Evolutionary conservation across 2,888 invertebrate genomes (phyloP), one percentile per base, ranked within the genome.

Genomic region (Erannis defoliaria): DNA sequence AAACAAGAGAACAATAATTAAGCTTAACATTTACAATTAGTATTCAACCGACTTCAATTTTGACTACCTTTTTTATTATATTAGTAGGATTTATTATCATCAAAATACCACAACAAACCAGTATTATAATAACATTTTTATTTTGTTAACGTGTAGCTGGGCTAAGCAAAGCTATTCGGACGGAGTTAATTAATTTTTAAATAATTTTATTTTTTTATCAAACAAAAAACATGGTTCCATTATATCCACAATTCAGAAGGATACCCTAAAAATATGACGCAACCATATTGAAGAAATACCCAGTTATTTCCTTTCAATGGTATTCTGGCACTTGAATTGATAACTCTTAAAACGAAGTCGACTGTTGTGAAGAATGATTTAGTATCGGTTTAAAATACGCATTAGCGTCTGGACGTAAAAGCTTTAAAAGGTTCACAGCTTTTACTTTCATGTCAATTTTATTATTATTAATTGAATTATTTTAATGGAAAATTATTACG

Each of bases 221-320:
- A n/a, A n/a, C n/a, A n/a, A n/a, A n/a, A n/a, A 10, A 14, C 18
- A 12, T 12, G 19, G 12, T 2, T 42, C 4, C 23, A 3, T n/a
- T 21, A n/a, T 21, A n/a, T 10, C 10, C 1, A n/a, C 12, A 21
- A 6, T 38, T 10, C 2, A 9, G 9, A 6, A 42, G 6, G 46
- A 12, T 6, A 46, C 46, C 18, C 31, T 19, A 67, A 67, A 56
- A 61, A 62, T 49, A 62, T 66, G 61, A 67, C 61, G 21, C 42
- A 51, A 55, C 50, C 8, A 18, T 64, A 58, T 70, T 61, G 65
- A 66, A 61, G 62, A 37, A 57, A 51, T 6, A 16, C 3, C 10
- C 23, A 26, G 18, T 37, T 35, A 43, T 33, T 16, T 46, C 8
- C 31, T 31, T 55, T 46, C 16, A 55, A 14, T 29, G 45, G 18